phyloP scores from a whole-genome alignment of 2,888 invertebrate genomes.

The Chirona hameri region DNA sequence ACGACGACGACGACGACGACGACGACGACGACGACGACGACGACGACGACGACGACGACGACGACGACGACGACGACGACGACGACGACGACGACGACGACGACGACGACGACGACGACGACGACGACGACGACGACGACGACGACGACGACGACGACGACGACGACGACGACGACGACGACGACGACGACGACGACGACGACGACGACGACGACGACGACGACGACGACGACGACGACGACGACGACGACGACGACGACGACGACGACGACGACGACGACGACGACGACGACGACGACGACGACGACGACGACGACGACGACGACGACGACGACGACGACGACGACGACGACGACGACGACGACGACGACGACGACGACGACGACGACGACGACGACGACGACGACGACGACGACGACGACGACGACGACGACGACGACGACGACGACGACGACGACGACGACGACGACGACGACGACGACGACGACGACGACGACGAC shows the following conservation, averaged over 20 bases:
- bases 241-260: conserved; percentile 22
- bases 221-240: conserved; percentile 22
- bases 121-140: conserved; percentile 22
- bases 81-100: conserved; percentile 22
- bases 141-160: conserved; percentile 22
- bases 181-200: conserved; percentile 22
- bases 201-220: conserved; percentile 22
- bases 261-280: conserved; percentile 22
- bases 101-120: conserved; percentile 22
- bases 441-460: conserved; percentile 22
- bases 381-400: conserved; percentile 22
- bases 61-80: conserved; percentile 22
- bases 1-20: conserved; percentile 22
- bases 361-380: conserved; percentile 22
- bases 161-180: conserved; percentile 22
- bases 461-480: conserved; percentile 22
- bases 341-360: conserved; percentile 22
- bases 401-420: conserved; percentile 22
- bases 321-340: conserved; percentile 22
- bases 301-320: conserved; percentile 22
- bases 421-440: conserved; percentile 22
- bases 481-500: conserved; percentile 22
- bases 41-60: conserved; percentile 22
- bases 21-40: conserved; percentile 22
- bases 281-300: conserved; percentile 22